phyloP scores from a whole-genome alignment of 2,888 invertebrate genomes.

The Eupithecia abbreviata region DNA sequence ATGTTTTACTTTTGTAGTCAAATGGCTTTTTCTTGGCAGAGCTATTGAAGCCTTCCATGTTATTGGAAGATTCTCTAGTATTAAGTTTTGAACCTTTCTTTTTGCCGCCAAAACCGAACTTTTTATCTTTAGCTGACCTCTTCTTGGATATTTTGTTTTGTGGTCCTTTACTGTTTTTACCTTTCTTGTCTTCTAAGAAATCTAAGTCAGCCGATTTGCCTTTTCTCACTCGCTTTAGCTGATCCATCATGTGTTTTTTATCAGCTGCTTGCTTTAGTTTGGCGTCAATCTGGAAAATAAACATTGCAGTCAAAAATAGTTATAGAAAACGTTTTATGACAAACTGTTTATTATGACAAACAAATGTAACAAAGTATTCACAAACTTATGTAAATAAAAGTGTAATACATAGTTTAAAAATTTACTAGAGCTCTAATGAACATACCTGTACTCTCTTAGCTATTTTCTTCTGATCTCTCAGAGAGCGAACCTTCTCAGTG shows the following conservation, averaged over 20 bases:
- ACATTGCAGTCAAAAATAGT: not conserved
- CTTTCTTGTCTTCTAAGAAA: conserved; percentile 88
- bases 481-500: conserved; percentile 94
- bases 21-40: conserved; percentile 68
- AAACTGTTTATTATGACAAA: not conserved
- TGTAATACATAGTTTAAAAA: not conserved
- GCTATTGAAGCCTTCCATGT: conserved; percentile 85
- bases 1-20: conserved; percentile 72
- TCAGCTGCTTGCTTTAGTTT: conserved; percentile 93
- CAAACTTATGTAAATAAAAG: not conserved
- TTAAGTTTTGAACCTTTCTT: conserved; percentile 95
- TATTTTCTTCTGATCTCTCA: conserved; percentile 95
- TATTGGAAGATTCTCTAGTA: conserved; percentile 90
- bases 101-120: conserved; percentile 97
- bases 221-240: conserved; percentile 96
- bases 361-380: not conserved
- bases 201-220: conserved; percentile 91
- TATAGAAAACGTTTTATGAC: not conserved
- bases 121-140: conserved; percentile 89
- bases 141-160: conserved; percentile 72
- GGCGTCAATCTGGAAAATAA: conserved; percentile 87
- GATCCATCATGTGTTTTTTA: conserved; percentile 95
- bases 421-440: not conserved
- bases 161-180: conserved; percentile 60
- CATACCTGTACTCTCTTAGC: conserved; percentile 91